Evolutionary conservation across 1,140 invertebrate species (phyloP).

Genomic region (Bombus sibiricus): DNA sequence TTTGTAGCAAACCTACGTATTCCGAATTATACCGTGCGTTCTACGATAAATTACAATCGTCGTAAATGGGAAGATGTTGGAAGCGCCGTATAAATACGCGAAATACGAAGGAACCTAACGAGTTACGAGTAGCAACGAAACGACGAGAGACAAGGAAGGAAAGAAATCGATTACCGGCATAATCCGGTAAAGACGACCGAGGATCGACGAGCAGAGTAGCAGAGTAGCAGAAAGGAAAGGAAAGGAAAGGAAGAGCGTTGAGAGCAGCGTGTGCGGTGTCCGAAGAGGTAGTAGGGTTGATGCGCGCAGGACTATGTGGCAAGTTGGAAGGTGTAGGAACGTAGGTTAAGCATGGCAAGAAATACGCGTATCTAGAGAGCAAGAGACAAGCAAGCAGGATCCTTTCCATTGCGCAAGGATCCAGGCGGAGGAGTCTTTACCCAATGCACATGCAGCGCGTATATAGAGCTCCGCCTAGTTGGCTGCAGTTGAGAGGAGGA

Average conservation of each 20-base stretch:
- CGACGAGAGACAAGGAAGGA: too few relatives aligned
- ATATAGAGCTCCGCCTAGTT: conserved; percentile 74
- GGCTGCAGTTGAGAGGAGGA: conserved; percentile 64
- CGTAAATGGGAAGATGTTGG: too few relatives aligned
- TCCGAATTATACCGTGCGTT: too few relatives aligned
- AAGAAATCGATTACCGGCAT: neutral
- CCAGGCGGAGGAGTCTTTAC: conserved; percentile 58
- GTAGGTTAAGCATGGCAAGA: conserved; percentile 3
- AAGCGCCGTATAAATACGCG: too few relatives aligned
- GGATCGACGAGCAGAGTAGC: neutral
- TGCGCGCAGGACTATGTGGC: neutral
- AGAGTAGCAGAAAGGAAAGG: too few relatives aligned
- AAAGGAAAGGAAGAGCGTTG: neutral
- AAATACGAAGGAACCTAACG: too few relatives aligned
- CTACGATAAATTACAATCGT: too few relatives aligned
- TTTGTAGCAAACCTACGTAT: too few relatives aligned
- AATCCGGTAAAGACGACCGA: neutral
- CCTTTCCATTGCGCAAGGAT: conserved; percentile 66
- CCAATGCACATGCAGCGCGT: conserved; percentile 67
- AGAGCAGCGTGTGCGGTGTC: neutral
- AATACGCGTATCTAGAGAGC: conserved; percentile 31
- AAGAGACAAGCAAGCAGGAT: conserved; percentile 1
- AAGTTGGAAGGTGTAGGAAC: conserved; percentile 6
- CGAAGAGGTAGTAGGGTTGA: neutral
- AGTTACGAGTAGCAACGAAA: too few relatives aligned